A percentile compares a stretch with the other conserved stretches of the same genome.
Evolutionary conservation across 2,888 invertebrate genomes (phyloP).

Genomic region (Brenthis ino): DNA sequence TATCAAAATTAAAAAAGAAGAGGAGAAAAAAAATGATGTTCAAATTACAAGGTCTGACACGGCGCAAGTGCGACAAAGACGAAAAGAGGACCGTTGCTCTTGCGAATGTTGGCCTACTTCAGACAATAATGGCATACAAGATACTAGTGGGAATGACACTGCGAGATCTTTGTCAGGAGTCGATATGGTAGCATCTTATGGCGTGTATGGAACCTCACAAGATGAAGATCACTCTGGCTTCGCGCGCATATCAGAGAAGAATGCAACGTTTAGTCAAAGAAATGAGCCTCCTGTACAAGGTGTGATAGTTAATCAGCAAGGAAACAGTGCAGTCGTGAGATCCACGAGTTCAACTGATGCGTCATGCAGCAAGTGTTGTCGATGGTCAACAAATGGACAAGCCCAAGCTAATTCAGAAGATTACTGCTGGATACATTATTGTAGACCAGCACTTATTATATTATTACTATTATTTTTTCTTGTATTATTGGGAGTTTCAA

Average conservation of each 20-base stretch:
- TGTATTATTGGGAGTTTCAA: slow-evolving; percentile 80
- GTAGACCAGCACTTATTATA: slow-evolving; percentile 79
- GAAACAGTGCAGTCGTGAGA: slow-evolving; percentile 76
- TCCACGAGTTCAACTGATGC: slow-evolving; percentile 54
- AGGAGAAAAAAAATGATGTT: slow-evolving; percentile 72
- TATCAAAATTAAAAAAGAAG: slow-evolving; percentile 77
- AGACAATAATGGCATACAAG: slow-evolving; percentile 69
- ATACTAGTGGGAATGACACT: slow-evolving; percentile 64
- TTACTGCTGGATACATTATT: slow-evolving; percentile 80
- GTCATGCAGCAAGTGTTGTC: slow-evolving; percentile 68
- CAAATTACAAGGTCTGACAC: slow-evolving; percentile 66
- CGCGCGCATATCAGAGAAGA: slow-evolving; percentile 70
- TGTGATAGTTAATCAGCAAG: slow-evolving; percentile 79
- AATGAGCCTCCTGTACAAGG: slow-evolving; percentile 76
- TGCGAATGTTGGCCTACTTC: slow-evolving; percentile 80
- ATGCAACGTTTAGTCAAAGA: slow-evolving; percentile 66
- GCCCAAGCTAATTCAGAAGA: slow-evolving; percentile 71
- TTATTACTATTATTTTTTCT: slow-evolving; percentile 79
- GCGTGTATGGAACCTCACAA: slow-evolving; percentile 77
- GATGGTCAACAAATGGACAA: slow-evolving; percentile 59
- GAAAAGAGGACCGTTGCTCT: slow-evolving; percentile 78
- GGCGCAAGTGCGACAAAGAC: slow-evolving; percentile 65
- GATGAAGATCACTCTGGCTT: slow-evolving; percentile 79
- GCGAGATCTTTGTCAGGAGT: slow-evolving; percentile 76
- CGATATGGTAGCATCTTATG: slow-evolving; percentile 80